Evolutionary conservation across 2,113 vertebrate species (phyloP).

Genomic region (Gambusia affinis): DNA sequence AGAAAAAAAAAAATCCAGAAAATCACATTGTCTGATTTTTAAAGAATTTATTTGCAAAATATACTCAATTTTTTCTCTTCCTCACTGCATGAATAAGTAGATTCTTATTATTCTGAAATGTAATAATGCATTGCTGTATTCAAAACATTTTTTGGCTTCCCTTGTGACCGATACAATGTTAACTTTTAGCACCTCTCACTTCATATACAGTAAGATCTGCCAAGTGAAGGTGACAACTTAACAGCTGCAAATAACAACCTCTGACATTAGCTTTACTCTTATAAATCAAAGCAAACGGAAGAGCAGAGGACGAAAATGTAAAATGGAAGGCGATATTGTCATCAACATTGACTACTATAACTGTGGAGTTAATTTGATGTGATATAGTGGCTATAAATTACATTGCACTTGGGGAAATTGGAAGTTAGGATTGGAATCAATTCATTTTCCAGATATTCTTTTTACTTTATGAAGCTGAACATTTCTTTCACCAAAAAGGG

Average conservation of each 20-base stretch:
- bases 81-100: constrained; percentile 24
- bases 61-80: constrained; percentile 3
- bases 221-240: constrained; percentile 56
- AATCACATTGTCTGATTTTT: too few species aligned
- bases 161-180: constrained; percentile 30
- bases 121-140: constrained; percentile 17
- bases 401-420: constrained; percentile 17
- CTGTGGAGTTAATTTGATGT: constrained; percentile 53
- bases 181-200: constrained; percentile 34
- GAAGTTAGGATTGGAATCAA: constrained; percentile 40
- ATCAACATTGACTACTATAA: constrained; percentile 52
- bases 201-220: constrained; percentile 39
- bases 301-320: constrained; percentile 31
- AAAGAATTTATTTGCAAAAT: too few species aligned
- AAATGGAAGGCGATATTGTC: constrained; percentile 49
- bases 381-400: constrained; percentile 53
- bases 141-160: constrained; percentile 31
- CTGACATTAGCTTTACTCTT: constrained; percentile 35
- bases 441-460: constrained; percentile 23
- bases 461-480: neutral
- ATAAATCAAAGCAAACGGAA: constrained; percentile 58
- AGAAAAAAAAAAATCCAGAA: too few species aligned
- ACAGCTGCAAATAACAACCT: constrained; percentile 55
- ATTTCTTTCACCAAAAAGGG: constrained; percentile 36
- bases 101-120: constrained; percentile 25